phyloP scores from a whole-genome alignment of 2,113 vertebrate species.

The Ageneiosus marmoratus region DNA sequence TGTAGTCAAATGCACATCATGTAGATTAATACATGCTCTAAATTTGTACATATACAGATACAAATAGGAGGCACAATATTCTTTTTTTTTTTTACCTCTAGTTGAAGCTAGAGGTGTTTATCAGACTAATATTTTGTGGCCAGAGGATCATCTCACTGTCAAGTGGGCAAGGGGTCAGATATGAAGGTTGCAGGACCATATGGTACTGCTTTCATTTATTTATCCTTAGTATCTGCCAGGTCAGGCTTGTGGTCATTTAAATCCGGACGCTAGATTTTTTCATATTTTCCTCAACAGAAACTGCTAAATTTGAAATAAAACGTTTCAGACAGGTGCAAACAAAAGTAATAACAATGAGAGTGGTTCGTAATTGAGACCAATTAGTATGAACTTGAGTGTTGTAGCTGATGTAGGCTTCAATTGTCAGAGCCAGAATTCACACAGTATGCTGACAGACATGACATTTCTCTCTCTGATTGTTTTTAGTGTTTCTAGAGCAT shows the following conservation, averaged over 20 bases:
- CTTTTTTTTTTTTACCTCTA: no score
- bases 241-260: not conserved
- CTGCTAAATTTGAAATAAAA: not conserved
- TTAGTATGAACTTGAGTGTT: not conserved
- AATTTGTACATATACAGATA: no score
- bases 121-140: not conserved
- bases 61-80: no score
- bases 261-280: not conserved
- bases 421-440: not conserved
- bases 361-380: not conserved
- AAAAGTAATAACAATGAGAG: not conserved
- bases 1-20: not conserved
- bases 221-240: not conserved
- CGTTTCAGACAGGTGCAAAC: not conserved
- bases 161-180: no score
- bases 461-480: not conserved
- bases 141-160: not conserved
- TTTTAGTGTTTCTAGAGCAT: not conserved
- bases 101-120: not conserved
- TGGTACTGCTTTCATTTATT: not conserved
- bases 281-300: not conserved
- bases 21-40: not conserved
- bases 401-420: not conserved
- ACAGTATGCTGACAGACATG: not conserved
- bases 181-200: no score